Percentiles rank a stretch among this genome's conserved stretches.
These are phyloP conservation scores for Chinchilla lanigera DNA, from an alignment of 2,113 vertebrate genomes.

Conservation along the genomic window DNA sequence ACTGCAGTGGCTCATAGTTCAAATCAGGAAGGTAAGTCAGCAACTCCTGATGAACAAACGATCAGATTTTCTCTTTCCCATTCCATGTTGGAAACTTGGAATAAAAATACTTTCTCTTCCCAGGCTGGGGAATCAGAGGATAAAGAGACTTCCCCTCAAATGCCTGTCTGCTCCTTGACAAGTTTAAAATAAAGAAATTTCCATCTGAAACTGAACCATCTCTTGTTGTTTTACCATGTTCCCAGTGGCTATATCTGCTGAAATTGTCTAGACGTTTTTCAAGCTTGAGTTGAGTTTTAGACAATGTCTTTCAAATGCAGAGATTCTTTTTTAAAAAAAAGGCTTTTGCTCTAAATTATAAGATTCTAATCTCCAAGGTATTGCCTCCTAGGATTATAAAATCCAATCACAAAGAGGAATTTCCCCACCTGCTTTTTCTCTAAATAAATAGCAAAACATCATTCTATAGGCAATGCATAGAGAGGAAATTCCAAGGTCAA, in stretches of 20 bases:
- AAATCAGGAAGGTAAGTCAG: slow-evolving; percentile 41
- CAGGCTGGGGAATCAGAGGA: slow-evolving; percentile 33
- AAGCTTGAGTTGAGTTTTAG: slow-evolving; percentile 63
- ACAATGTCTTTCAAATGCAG: slow-evolving; percentile 58
- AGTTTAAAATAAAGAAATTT: slow-evolving; percentile 61
- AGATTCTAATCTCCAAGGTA: slow-evolving; percentile 16
- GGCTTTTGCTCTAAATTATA: neutral
- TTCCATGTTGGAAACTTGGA: slow-evolving; percentile 19
- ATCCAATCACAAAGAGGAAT: neutral
- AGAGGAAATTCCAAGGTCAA: slow-evolving; percentile 65
- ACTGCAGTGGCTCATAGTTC: neutral
- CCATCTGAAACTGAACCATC: slow-evolving; percentile 50
- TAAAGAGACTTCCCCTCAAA: slow-evolving; percentile 52
- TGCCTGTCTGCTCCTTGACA: slow-evolving; percentile 58
- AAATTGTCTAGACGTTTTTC: slow-evolving; percentile 66
- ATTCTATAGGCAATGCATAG: slow-evolving; percentile 49
- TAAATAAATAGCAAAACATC: slow-evolving; percentile 61
- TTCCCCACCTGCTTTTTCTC: slow-evolving; percentile 41
- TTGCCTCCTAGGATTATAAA: slow-evolving; percentile 19
- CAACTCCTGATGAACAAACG: neutral
- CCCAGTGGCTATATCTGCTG: slow-evolving; percentile 27
- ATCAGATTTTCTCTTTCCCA: slow-evolving; percentile 60
- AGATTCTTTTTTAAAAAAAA: slow-evolving; percentile 65
- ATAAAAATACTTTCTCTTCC: slow-evolving; percentile 54
- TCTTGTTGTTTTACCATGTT: slow-evolving; percentile 53